A percentile compares a stretch with the other conserved stretches of the same genome.
These are phyloP conservation scores for Acromyrmex charruanus DNA, from an alignment of 1,140 invertebrate genomes.

Conservation along the genomic window DNA sequence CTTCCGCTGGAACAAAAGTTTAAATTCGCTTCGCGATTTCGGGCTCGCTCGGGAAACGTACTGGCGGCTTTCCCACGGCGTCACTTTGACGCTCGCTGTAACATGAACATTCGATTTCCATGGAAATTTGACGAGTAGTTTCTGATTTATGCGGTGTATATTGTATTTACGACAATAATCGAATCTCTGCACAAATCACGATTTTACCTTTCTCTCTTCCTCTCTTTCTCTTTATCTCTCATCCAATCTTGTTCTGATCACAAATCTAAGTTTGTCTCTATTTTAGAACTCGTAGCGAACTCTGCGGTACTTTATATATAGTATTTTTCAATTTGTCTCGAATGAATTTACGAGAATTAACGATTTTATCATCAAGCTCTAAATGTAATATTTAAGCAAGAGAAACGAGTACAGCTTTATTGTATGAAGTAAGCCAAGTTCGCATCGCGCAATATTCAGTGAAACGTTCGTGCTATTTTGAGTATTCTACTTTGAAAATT, in stretches of 20 bases:
- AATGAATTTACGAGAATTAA: slow-evolving; percentile 16
- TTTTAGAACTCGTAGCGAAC: background rate
- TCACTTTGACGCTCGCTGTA: slow-evolving; percentile 24
- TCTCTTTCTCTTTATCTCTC: background rate
- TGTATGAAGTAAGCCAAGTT: background rate
- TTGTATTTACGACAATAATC: background rate
- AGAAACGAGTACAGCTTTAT: background rate
- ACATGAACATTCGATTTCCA: slow-evolving; percentile 48
- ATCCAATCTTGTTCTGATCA: background rate
- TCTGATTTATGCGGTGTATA: background rate
- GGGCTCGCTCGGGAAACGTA: slow-evolving; percentile 15
- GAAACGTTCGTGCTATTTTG: slow-evolving; percentile 24
- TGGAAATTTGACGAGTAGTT: slow-evolving; percentile 27
- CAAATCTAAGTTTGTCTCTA: slow-evolving; percentile 8
- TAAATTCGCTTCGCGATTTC: slow-evolving; percentile 47
- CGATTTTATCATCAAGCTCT: background rate
- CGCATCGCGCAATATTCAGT: background rate
- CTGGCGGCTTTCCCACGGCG: slow-evolving; percentile 7
- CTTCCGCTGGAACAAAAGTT: slow-evolving; percentile 43
- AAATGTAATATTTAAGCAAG: background rate
- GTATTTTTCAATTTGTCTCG: background rate
- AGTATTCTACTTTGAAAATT: slow-evolving; percentile 19
- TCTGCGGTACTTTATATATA: background rate
- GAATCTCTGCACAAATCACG: background rate
- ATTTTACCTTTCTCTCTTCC: background rate